Evolutionary conservation across 2,797 vertebrate species (phyloP), one percentile per base, ranked within the genome.

Genomic region (Perodicticus potto): DNA sequence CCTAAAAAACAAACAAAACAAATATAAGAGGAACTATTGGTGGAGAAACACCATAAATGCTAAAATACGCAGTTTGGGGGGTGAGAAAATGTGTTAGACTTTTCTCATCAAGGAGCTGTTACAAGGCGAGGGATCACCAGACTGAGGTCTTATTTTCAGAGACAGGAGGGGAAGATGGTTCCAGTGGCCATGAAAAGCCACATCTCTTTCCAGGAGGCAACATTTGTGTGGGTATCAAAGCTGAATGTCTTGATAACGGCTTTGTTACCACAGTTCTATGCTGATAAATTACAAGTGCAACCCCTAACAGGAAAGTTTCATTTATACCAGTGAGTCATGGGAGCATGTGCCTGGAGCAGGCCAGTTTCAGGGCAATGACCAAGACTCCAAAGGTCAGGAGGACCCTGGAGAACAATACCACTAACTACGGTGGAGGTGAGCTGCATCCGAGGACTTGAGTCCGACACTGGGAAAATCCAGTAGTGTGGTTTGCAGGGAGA

Each of bases 1-100:
- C n/a, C 37, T 57, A 77, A 86, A 87, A 89, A 87, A 63, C 37
- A 86, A 87, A 74, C 32, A 32, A 53, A 73, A 80, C 22, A 95
- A 49, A 19, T 57, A 85, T 32, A 55, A 16, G 22, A 88, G 80
- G 5, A 82, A 34, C 20, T 74, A 23, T 40, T 91, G 7, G 69
- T 86, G 7, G n/a, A 85, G 29, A 87, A 73, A 37, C 40, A 22
- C 12, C 57, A 63, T 13, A 94, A 37, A 55, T 32, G 20, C 59
- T 80, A 73, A 93, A 65, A 29, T 67, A 7, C 11, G 20, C n/a
- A 53, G 8, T 78, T 78, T 76, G 7, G 45, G 9, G 25, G 57
- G 34, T 77, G 59, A 94, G 45, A 69, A 72, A 34, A 7, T 32
- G 3, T 29, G 37, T 23, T n/a, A 12, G 43, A 67, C 34, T 92